Base-by-base conservation (phyloP, 2,888 invertebrate genomes). In the Galeruca laticollis region DNA sequence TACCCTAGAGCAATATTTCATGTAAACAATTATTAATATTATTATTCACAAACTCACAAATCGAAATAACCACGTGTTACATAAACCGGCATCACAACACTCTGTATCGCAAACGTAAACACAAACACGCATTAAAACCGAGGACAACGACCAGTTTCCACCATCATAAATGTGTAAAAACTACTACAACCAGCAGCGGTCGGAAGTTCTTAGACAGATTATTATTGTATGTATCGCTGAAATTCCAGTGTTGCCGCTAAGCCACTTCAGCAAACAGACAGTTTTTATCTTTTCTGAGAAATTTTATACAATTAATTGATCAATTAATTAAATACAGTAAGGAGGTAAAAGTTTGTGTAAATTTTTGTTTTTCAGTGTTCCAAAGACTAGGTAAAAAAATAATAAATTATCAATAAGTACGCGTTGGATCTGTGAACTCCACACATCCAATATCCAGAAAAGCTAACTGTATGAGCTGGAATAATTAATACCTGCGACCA, bases 201-300 rank as follows among this genome's bases (percentile, higher is more conserved):
- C 43, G 43, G 43, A 47, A 47, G 43, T 47, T 47, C 43, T 47
- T 47, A n/a, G 40, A 51, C 51, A 21, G 26, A 52, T 21, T 21
- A 31, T 26, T 43, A n/a, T 52, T 52, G 52, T 52, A 21, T 26
- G 52, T 52, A 52, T 31, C 26, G 52, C n/a, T 52, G 31, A 31
- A 26, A 52, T 6, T 13, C 21, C 52, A n/a, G n/a, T 13, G 52
- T 52, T 52, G 52, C 52, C 52, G 15, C 15, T 47, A 47, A 2
- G 9, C 37, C 26, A 26, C 26, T 26, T 26, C 6, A 26, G 6
- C 3, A 26, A 26, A 26, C 6, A 26, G 26, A 26, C 6, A 26
- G 6, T 26, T 26, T 26, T 26, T 26, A 26, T 26, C 26, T 26
- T 26, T 26, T 26, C 3, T 26, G 26, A 5, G 26, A 26, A 26